Conservation (phyloP, 2,113 vertebrate genomes). For the Laticauda laticaudata region DNA sequence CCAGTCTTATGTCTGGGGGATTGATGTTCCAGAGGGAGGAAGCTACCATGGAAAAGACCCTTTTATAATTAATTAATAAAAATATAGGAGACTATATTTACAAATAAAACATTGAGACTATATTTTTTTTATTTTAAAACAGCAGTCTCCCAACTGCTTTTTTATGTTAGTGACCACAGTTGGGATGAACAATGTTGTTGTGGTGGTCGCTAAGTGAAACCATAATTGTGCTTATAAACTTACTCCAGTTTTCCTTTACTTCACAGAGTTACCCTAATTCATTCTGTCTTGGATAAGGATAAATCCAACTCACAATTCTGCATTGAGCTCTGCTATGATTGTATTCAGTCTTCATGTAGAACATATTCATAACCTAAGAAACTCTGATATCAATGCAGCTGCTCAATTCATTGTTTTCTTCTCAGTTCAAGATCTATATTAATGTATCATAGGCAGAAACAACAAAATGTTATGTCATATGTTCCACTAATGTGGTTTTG, state of each 20-base stretch:
- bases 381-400: not conserved
- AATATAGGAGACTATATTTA: not conserved
- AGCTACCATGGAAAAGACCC: no score
- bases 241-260: not conserved
- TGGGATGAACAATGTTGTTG: not conserved
- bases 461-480: conserved; percentile 35
- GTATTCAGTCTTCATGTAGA: not conserved
- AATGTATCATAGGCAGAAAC: conserved; percentile 57
- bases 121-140: not conserved
- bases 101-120: not conserved
- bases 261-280: not conserved
- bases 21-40: no score
- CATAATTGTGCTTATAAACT: not conserved
- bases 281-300: not conserved
- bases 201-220: not conserved
- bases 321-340: not conserved
- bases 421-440: conserved; percentile 62
- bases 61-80: no score
- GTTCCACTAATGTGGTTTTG: not conserved
- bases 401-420: conserved; percentile 13
- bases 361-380: not conserved
- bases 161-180: not conserved
- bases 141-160: not conserved
- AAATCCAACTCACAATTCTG: not conserved
- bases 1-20: no score